A percentile compares a stretch with the other conserved stretches of the same genome.
These are phyloP conservation scores for Amphiprion ocellaris DNA, from an alignment of 2,113 vertebrate genomes.

Conservation along the genomic window DNA sequence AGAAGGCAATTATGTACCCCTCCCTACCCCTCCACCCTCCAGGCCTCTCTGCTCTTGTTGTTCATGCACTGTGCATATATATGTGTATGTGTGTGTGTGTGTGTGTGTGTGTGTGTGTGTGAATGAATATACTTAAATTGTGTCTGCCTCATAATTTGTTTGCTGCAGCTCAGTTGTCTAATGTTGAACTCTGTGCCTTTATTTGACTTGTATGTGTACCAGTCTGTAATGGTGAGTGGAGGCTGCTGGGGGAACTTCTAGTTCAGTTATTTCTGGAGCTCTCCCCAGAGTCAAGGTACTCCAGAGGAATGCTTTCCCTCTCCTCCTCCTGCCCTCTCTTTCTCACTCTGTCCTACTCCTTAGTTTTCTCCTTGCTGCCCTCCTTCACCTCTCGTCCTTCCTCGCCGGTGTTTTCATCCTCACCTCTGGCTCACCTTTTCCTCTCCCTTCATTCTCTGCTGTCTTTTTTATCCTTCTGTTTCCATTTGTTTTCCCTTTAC, in stretches of 20 bases:
- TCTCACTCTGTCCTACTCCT: slow-evolving; percentile 56
- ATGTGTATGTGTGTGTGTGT: slow-evolving; percentile 20
- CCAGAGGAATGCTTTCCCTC: slow-evolving; percentile 75
- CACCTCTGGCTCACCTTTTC: slow-evolving; percentile 14
- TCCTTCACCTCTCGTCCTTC: slow-evolving; percentile 61
- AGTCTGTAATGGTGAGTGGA: slow-evolving; percentile 42
- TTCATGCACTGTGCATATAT: slow-evolving; percentile 13
- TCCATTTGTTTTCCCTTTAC: slow-evolving; percentile 1
- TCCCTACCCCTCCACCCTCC: slow-evolving; percentile 39
- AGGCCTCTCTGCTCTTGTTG: slow-evolving; percentile 26
- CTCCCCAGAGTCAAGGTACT: slow-evolving; percentile 75
- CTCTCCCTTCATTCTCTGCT: neutral
- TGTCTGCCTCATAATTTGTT: slow-evolving; percentile 3
- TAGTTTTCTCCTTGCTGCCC: slow-evolving; percentile 34
- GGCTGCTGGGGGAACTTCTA: slow-evolving; percentile 74
- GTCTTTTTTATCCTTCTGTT: neutral
- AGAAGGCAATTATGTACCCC: slow-evolving; percentile 79
- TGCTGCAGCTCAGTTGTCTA: slow-evolving; percentile 12
- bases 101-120: slow-evolving; percentile 16
- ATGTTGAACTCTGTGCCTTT: slow-evolving; percentile 36
- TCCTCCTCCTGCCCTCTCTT: slow-evolving; percentile 63
- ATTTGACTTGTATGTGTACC: slow-evolving; percentile 33
- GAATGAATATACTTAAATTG: slow-evolving; percentile 8
- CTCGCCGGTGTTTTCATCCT: slow-evolving; percentile 16
- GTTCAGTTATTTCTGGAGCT: slow-evolving; percentile 84